These are phyloP conservation scores for Cylindroiulus punctatus DNA, from an alignment of 2,888 invertebrate genomes.

Conservation along the genomic window DNA sequence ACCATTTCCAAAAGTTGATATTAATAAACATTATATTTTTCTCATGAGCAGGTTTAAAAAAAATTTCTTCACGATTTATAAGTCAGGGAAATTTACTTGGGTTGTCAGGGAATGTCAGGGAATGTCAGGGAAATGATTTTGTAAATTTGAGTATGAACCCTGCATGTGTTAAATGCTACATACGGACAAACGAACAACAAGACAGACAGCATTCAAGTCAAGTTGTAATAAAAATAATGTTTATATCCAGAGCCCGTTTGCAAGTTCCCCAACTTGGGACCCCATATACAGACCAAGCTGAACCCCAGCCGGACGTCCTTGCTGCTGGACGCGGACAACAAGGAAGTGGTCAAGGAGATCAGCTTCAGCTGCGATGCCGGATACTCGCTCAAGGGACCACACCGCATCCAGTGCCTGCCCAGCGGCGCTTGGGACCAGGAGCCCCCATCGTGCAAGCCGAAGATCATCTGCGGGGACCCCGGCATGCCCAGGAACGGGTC, in stretches of 20 bases:
- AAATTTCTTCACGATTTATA: no score
- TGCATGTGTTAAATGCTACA: no score
- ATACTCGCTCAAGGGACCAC: constrained; percentile 47
- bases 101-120: no score
- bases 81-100: no score
- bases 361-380: constrained; percentile 52
- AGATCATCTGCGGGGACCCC: constrained; percentile 44
- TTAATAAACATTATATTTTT: no score
- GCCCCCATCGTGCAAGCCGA: constrained; percentile 43
- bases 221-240: no score
- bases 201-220: no score
- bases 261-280: background rate
- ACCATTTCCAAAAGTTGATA: no score
- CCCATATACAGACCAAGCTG: constrained; percentile 24
- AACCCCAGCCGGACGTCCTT: constrained; percentile 47
- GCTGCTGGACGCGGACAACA: constrained; percentile 51
- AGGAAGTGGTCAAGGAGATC: constrained; percentile 55
- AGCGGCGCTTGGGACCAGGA: constrained; percentile 50
- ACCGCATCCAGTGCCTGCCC: constrained; percentile 46
- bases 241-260: constrained; percentile 4
- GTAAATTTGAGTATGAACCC: no score
- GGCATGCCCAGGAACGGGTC: constrained; percentile 15
- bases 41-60: no score
- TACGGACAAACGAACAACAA: no score
- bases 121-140: no score